A percentile compares a stretch with the other conserved stretches of the same genome.
Evolutionary conservation across 1,140 invertebrate genomes (phyloP).

Genomic region (Bombus affinis): DNA sequence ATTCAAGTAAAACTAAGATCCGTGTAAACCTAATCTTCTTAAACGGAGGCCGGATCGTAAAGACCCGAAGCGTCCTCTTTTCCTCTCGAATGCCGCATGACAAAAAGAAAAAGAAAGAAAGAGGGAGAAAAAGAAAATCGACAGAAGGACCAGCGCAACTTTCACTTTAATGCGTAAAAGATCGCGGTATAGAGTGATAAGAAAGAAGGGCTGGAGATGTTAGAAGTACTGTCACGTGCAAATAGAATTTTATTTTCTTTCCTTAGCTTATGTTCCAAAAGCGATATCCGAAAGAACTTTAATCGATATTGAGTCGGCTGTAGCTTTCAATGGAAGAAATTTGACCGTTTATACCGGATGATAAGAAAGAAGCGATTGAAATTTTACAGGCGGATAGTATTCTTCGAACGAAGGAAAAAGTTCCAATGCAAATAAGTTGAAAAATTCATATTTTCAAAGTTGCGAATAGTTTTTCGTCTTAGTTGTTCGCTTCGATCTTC

Average conservation of each 20-base stretch:
- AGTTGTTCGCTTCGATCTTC: too few relatives aligned
- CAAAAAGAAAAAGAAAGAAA: constrained; percentile 1
- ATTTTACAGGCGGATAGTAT: not conserved
- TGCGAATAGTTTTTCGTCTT: too few relatives aligned
- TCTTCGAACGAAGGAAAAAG: not conserved
- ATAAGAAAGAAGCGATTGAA: too few relatives aligned
- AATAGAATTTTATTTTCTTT: too few relatives aligned
- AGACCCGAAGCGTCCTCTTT: constrained; percentile 17
- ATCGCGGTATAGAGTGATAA: too few relatives aligned
- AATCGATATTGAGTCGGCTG: too few relatives aligned
- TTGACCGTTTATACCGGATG: not conserved
- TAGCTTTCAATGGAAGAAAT: not conserved
- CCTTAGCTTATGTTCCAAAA: too few relatives aligned
- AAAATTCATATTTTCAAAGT: not conserved
- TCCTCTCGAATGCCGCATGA: not conserved
- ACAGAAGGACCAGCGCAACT: not conserved
- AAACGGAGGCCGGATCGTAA: constrained; percentile 63
- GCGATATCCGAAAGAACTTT: too few relatives aligned
- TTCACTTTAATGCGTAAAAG: not conserved
- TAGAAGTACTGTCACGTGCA: too few relatives aligned
- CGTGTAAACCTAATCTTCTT: constrained; percentile 68
- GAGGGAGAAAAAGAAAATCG: not conserved
- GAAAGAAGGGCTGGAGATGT: too few relatives aligned
- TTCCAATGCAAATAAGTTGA: not conserved
- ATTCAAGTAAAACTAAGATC: constrained; percentile 67